These are phyloP conservation scores for Muricea muricata DNA, from an alignment of 92 coral and sea anemone species.

Conservation along the genomic window DNA sequence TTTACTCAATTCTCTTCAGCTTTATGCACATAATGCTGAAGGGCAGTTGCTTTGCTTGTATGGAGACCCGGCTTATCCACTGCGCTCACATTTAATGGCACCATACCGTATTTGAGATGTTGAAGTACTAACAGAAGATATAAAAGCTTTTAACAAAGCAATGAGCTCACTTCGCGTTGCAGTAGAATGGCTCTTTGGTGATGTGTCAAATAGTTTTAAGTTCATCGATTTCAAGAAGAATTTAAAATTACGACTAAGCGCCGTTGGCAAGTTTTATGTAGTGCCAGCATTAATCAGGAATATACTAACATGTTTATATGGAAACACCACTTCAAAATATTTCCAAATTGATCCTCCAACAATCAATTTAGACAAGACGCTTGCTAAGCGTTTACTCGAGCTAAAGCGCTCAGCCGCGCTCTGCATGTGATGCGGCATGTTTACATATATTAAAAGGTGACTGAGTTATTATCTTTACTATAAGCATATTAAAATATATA, in stretches of 20 bases:
- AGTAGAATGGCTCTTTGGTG: slow-evolving; percentile 26
- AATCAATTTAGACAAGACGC: slow-evolving; percentile 2
- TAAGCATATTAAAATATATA: too few species aligned
- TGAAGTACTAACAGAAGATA: background rate
- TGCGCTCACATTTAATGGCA: background rate
- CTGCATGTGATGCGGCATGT: too few species aligned
- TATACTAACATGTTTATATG: slow-evolving; percentile 37
- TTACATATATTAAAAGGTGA: too few species aligned
- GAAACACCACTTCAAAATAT: too few species aligned
- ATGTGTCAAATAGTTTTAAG: slow-evolving; percentile 5
- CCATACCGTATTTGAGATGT: slow-evolving; percentile 14
- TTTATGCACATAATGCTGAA: background rate
- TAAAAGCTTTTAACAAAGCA: slow-evolving; percentile 10
- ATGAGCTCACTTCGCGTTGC: slow-evolving; percentile 24
- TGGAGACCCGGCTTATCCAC: slow-evolving; percentile 26
- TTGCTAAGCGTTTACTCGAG: too few species aligned
- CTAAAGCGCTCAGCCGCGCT: too few species aligned
- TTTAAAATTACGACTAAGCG: slow-evolving; percentile 24
- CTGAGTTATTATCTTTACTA: too few species aligned
- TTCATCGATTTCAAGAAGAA: too few species aligned
- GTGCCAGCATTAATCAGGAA: slow-evolving; percentile 25
- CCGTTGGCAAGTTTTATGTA: slow-evolving; percentile 32
- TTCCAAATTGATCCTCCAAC: slow-evolving; percentile 42
- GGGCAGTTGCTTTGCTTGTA: slow-evolving; percentile 4
- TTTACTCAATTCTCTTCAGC: background rate